Evolutionary conservation across 2,888 invertebrate species (phyloP).

Genomic region (Pteria penguin): DNA sequence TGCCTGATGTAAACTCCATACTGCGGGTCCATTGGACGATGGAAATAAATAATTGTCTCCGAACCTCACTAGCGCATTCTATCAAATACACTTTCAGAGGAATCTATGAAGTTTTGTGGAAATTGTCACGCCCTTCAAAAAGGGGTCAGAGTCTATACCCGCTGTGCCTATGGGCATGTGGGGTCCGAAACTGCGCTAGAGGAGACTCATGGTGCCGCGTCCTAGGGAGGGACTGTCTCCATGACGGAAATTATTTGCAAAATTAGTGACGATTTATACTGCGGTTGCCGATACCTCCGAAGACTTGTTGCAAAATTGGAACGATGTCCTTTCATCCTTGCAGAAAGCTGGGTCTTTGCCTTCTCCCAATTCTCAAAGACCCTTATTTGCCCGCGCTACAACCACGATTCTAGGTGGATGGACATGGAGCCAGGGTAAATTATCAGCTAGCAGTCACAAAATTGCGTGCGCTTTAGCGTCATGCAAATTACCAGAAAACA

Average conservation of each 20-base stretch:
- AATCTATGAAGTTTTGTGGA: constrained; percentile 52
- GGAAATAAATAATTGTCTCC: too few relatives aligned
- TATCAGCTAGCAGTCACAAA: too few relatives aligned
- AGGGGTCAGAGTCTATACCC: constrained; percentile 55
- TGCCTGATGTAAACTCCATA: too few relatives aligned
- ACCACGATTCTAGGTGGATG: constrained; percentile 51
- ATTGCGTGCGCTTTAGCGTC: too few relatives aligned
- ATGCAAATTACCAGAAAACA: too few relatives aligned
- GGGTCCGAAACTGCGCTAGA: too few relatives aligned
- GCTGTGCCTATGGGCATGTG: constrained; percentile 61
- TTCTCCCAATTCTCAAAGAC: constrained; percentile 52
- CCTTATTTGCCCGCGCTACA: constrained; percentile 35
- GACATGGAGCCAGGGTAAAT: constrained; percentile 49
- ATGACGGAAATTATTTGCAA: constrained; percentile 50
- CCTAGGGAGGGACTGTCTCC: constrained; percentile 44
- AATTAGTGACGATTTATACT: constrained; percentile 57
- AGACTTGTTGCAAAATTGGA: constrained; percentile 41
- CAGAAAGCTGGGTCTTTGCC: constrained; percentile 21
- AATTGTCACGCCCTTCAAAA: constrained; percentile 55
- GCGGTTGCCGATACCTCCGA: constrained; percentile 50
- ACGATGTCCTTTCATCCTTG: constrained; percentile 38
- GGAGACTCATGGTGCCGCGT: too few relatives aligned
- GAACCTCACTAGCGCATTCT: too few relatives aligned
- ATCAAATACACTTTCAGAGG: too few relatives aligned
- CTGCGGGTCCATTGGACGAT: too few relatives aligned